Evolutionary conservation across 2,888 invertebrate species (phyloP).

Genomic region (Diplazon laetatorius): DNA sequence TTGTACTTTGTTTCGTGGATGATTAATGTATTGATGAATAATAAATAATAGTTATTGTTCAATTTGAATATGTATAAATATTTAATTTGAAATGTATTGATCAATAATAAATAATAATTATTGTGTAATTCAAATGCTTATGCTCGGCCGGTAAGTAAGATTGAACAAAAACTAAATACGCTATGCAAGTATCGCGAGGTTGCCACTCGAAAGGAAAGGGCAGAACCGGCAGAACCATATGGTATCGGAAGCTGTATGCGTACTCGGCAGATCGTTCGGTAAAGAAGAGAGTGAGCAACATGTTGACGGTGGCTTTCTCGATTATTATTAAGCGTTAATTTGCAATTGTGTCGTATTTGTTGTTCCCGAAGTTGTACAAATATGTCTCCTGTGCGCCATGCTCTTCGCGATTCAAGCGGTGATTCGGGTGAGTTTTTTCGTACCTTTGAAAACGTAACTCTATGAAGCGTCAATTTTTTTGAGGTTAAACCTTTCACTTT

Average conservation of each 20-base stretch:
- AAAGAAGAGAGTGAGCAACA: conserved; percentile 19
- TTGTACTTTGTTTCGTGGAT: too few relatives aligned
- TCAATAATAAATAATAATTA: too few relatives aligned
- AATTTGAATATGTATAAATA: not conserved
- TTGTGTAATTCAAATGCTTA: too few relatives aligned
- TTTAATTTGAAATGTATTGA: not conserved
- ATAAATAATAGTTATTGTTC: too few relatives aligned
- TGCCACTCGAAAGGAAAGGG: too few relatives aligned
- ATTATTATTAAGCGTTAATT: conserved; percentile 25
- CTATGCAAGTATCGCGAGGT: too few relatives aligned
- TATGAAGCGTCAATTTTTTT: conserved; percentile 13
- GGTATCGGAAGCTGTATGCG: too few relatives aligned
- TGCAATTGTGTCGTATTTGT: not conserved
- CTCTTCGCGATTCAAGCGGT: conserved; percentile 74
- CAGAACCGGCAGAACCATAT: too few relatives aligned
- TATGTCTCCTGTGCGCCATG: conserved; percentile 71
- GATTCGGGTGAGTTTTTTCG: conserved; percentile 73
- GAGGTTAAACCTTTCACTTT: conserved; percentile 45
- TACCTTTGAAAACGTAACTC: not conserved
- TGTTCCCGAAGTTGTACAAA: conserved; percentile 8
- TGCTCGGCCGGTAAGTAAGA: too few relatives aligned
- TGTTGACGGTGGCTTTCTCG: conserved; percentile 31
- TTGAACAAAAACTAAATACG: too few relatives aligned
- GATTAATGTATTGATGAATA: too few relatives aligned
- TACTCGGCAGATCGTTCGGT: conserved; percentile 17